Percentiles rank a stretch among this genome's conserved stretches.
Conservation (phyloP, 2,797 vertebrate genomes). For the Anomalospiza imberbis region DNA sequence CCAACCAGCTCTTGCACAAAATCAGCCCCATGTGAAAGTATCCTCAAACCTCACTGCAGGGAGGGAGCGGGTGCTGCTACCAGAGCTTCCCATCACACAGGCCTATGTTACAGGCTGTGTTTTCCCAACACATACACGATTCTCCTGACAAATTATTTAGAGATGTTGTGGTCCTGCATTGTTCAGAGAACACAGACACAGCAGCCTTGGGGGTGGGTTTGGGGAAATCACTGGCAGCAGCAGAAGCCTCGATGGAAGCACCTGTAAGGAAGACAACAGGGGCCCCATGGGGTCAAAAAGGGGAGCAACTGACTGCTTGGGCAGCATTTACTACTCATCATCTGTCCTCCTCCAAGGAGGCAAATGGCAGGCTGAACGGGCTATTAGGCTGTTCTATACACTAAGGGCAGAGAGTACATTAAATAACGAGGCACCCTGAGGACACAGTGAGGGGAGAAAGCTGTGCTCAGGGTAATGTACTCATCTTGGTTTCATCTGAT, state of each 20-base stretch:
- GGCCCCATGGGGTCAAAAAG: not conserved
- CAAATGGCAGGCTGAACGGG: not conserved
- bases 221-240: not conserved
- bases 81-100: not conserved
- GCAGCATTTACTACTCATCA: not conserved
- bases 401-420: not conserved
- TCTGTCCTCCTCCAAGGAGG: not conserved
- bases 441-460: not conserved
- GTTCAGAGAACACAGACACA: not conserved
- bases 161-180: not conserved
- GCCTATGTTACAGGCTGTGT: accelerated
- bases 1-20: not conserved
- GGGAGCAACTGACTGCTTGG: not conserved
- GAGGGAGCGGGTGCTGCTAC: not conserved
- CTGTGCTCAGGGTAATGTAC: not conserved
- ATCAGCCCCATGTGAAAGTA: accelerated
- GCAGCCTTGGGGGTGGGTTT: not conserved
- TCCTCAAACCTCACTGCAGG: not conserved
- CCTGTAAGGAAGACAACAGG: not conserved
- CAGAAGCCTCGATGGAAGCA: not conserved
- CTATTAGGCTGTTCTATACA: not conserved
- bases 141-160: not conserved
- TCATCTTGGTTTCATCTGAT: not conserved
- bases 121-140: not conserved
- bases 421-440: not conserved